phyloP scores from a whole-genome alignment of 2,888 invertebrate species.

The Aphodius sticticus region DNA sequence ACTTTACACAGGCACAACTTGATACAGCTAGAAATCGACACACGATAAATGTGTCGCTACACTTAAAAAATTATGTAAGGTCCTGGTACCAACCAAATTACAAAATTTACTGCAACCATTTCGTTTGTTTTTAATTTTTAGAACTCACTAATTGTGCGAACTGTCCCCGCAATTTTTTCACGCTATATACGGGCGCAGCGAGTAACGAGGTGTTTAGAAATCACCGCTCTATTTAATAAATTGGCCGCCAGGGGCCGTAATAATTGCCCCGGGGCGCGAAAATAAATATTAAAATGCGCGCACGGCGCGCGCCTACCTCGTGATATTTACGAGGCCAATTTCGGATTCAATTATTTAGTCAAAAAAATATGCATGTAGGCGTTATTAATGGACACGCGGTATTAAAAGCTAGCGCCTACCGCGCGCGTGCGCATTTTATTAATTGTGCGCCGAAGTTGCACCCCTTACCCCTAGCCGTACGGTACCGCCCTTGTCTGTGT shows the following conservation, averaged over 20 bases:
- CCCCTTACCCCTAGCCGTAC: background rate
- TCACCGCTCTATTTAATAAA: conserved; percentile 9
- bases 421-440: conserved; percentile 17
- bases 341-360: conserved; percentile 27
- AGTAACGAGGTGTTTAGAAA: conserved; percentile 11
- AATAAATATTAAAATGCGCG: conserved; percentile 20
- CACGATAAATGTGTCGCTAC: too few species aligned
- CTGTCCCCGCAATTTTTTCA: background rate
- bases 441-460: conserved; percentile 1
- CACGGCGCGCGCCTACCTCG: conserved; percentile 15
- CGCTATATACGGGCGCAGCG: background rate
- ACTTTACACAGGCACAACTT: too few species aligned
- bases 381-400: conserved; percentile 24
- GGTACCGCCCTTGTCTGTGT: conserved; percentile 11
- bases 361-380: conserved; percentile 10
- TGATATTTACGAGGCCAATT: conserved; percentile 21
- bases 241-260: conserved; percentile 11
- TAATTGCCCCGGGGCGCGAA: conserved; percentile 6
- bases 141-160: background rate
- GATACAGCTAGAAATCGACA: too few species aligned
- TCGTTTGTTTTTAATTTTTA: background rate
- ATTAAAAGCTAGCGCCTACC: conserved; percentile 16
- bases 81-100: background rate
- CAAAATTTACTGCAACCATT: background rate
- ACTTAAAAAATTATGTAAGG: background rate